Evolutionary conservation across 2,888 invertebrate species (phyloP), one percentile per base, ranked within the genome.

Genomic region (Apeira syringaria): DNA sequence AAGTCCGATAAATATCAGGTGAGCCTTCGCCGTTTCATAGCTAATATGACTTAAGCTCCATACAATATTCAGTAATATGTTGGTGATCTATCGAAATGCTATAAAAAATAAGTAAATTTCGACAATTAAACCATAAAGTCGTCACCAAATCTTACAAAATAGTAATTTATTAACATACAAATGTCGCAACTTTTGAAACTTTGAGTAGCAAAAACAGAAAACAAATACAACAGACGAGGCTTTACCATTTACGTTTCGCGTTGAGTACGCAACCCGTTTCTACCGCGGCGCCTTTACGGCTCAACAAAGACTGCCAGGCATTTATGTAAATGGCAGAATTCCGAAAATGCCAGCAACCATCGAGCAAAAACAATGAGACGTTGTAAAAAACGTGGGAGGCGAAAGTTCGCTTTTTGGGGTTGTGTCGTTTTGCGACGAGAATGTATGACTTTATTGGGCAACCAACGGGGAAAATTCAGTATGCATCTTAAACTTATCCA

Each of bases 291-390:
- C 85, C 86, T 78, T 76, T 74, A 80, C 79, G 77, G 82, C 82
- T 81, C 74, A 73, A 85, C 84, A 85, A 85, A 85, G 84, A 73
- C 69, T 66, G 67, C 60, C 55, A 59, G 78, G 84, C 65, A 86
- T 87, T 86, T 88, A 88, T 87, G 88, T 85, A 88, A 88, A 88
- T 87, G 74, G 64, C 69, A 71, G 77, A 79, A 86, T 86, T 82
- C 85, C 84, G 76, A 86, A 85, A 84, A 83, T 84, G 74, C 80
- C 75, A 58, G 68, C 72, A 68, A 69, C 68, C 63, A 66, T 62
- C 65, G 58, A 55, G 69, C 77, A 83, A 86, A 87, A 84, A 84
- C 80, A 80, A 80, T 74, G 72, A 66, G 68, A 64, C 52, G 59
- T 45, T 61, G 60, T 71, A 78, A 84, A 83, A 84, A 77, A 70